These are phyloP conservation scores for Psittacula derbiana DNA, from an alignment of 2,797 vertebrate species.

Conservation along the genomic window DNA sequence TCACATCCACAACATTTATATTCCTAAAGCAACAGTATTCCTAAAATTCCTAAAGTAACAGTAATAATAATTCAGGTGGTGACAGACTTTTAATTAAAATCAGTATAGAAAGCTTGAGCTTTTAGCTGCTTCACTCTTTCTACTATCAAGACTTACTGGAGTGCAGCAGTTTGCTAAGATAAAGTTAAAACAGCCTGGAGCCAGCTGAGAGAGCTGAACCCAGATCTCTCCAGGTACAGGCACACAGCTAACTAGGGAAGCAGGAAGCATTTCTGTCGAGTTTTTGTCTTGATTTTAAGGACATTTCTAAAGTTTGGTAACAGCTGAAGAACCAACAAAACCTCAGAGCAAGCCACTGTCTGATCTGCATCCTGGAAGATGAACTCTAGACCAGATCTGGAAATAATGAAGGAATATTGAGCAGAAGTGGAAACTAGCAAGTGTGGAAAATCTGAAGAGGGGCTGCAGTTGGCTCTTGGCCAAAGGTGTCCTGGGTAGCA, in stretches of 20 bases:
- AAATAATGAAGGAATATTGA: not conserved
- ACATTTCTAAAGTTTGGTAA: not conserved
- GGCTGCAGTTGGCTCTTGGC: not conserved
- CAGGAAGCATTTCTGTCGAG: not conserved
- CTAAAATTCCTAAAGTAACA: slow-evolving; percentile 29
- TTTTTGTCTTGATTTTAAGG: not conserved
- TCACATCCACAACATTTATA: not conserved
- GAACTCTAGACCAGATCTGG: not conserved
- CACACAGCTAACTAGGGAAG: not conserved
- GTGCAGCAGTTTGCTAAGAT: not conserved
- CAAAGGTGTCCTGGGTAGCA: not conserved
- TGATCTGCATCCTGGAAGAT: not conserved
- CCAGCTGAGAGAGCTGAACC: not conserved
- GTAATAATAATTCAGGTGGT: slow-evolving; percentile 32
- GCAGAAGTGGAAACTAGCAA: not conserved
- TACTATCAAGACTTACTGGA: not conserved
- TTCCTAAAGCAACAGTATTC: not conserved
- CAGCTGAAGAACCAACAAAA: not conserved
- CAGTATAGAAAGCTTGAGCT: not conserved
- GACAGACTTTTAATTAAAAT: slow-evolving; percentile 43
- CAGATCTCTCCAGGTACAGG: rapidly evolving
- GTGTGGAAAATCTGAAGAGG: not conserved
- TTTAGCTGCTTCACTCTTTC: not conserved
- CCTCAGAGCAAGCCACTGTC: not conserved
- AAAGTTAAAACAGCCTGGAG: not conserved